Base-by-base conservation (phyloP, 2,888 invertebrate species). In the Thecophora atra region DNA sequence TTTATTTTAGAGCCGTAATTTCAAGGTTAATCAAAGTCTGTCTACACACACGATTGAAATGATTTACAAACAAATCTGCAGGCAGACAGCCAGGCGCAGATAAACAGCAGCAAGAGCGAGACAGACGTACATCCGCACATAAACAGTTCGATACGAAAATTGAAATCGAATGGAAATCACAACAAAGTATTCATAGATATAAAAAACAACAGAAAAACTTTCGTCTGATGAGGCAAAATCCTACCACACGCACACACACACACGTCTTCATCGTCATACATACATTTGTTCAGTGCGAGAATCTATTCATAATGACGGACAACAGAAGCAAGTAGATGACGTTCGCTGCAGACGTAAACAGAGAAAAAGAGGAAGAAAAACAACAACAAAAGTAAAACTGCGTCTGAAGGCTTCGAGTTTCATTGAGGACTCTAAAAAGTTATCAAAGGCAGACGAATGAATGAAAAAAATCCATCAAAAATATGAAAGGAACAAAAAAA, bases 11-110 rank as follows among this genome's bases (percentile, higher is more conserved):
- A 44, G 68, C 26, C 68, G 42, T 58, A 73, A 62, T 72, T 73
- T 73, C 73, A 73, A 73, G 73, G 73, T 73, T 72, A 73, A 71
- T 71, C 68, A 73, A 69, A 69, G 37, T 28, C 17, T 37, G n/a
- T 58, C 30, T 26, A 19, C 30, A 21, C 30, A 5, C 13, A 26
- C 13, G 21, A 54, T 54, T 8, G 11, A 51, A 51, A 15, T n/a
- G 19, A n/a, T 51, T 5, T n/a, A 51, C 37, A 58, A 19, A 47
- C 47, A 68, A 26, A 68, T 58, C 30, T 5, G 44, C 26, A 21
- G 24, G 21, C n/a, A 52, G 13, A 52, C 7, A 11, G 37, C 6
- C 37, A 6, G 37, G 7, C 37, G 11, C 7, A 6, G 37, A 37
- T 37, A 37, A 37, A 56, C 56, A 56, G 56, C 13, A 21, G 21